A percentile compares a stretch with the other conserved stretches of the same genome.
phyloP scores from a whole-genome alignment of 2,888 invertebrate genomes.

The Spatulosminthurus flaviceps region DNA sequence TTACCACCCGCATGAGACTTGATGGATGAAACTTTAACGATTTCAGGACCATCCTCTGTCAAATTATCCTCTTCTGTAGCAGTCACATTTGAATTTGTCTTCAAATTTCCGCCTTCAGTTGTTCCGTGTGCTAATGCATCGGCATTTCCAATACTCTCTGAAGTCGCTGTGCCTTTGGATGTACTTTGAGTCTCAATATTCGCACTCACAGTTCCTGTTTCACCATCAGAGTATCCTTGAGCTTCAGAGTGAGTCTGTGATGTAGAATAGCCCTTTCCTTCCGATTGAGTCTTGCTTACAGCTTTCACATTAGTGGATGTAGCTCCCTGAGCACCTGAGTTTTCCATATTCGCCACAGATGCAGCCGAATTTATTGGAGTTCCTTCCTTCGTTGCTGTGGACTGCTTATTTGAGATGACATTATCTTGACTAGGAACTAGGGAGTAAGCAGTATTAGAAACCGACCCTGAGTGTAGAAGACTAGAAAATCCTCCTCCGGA shows the following conservation, averaged over 20 bases:
- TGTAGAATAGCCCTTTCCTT: neutral
- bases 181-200: neutral
- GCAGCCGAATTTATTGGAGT: neutral
- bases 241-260: neutral
- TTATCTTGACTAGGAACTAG: neutral
- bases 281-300: neutral
- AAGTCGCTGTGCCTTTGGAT: neutral
- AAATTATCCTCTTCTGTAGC: neutral
- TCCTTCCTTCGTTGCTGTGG: neutral
- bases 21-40: no score
- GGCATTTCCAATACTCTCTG: neutral
- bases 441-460: neutral
- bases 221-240: slow-evolving; percentile 3
- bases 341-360: neutral
- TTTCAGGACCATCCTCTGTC: no score
- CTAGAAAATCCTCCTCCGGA: neutral
- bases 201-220: neutral
- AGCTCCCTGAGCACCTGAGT: neutral
- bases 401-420: neutral
- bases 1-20: no score
- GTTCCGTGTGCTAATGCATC: neutral
- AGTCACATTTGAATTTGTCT: neutral
- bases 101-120: neutral
- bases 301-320: neutral
- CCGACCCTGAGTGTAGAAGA: neutral